Base-by-base conservation (phyloP, 1,140 invertebrate genomes). In the Lutraria rhynchaena region DNA sequence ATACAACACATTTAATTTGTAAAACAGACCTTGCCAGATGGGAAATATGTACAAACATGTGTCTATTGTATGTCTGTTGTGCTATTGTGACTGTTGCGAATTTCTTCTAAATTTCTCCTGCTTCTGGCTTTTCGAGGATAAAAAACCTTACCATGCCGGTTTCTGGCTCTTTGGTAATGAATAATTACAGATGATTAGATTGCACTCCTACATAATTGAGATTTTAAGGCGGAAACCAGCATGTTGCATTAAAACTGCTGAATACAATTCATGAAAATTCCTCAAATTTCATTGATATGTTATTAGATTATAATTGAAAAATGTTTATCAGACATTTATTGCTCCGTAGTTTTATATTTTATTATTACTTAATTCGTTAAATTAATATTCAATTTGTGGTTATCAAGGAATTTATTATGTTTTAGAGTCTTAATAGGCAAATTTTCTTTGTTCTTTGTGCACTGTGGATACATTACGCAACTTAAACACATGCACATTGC, bases 11-110 rank as follows among this genome's bases (percentile, higher is more conserved):
- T 63, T 46, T 75, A 75, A 75, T 75, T 75, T 53, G 73, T 75
- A 75, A 75, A 75, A 75, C 73, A 75, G 53, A 57, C 44, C 3
- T 19, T 11, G 35, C 73, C 73, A 75, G 73, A 75, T 75, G 73
- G 55, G 73, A 75, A 61, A 60, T 75, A 75, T 75, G 73, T 63
- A 75, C 73, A 61, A 75, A 75, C 73, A 75, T 75, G 73, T 75
- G 73, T 75, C 58, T 46, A 31, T 63, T 44, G 73, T 17, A 24
- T n/a, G 4, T 44, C 73, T 61, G 69, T 1, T 37, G 29, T 22
- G 31, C 22, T 71, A 3, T 15, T 55, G 33, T 22, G 53, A 51
- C 17, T 37, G 31, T 44, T 22, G 27, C 31, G 24, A 46, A 49
- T 67, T 67, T 41, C 44, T 3, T 55, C 5, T 9, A 19, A 3